A percentile compares a stretch with the other conserved stretches of the same genome.
phyloP scores from a whole-genome alignment of 2,113 vertebrate genomes.

The Lutjanus erythropterus region DNA sequence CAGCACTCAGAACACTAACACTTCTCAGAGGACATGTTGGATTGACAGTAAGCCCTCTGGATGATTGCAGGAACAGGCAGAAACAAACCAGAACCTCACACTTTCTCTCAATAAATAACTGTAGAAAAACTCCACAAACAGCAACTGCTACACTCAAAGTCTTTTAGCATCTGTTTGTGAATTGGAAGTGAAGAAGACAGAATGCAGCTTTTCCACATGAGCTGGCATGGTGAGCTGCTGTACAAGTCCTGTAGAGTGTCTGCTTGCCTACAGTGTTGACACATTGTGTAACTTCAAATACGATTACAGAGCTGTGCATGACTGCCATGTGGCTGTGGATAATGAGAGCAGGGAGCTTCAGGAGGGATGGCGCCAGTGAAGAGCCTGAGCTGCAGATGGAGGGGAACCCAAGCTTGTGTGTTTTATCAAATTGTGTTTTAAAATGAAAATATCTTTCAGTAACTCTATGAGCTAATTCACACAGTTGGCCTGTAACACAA shows the following conservation, averaged over 20 bases:
- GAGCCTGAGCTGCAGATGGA: background rate
- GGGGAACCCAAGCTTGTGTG: background rate
- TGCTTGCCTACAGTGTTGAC: slow-evolving; percentile 12
- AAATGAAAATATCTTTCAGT: background rate
- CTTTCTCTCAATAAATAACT: background rate
- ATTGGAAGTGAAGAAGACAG: background rate
- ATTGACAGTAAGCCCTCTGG: background rate
- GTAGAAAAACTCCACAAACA: background rate
- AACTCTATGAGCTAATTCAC: background rate
- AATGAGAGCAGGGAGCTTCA: slow-evolving; percentile 12
- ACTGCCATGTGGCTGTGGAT: slow-evolving; percentile 24
- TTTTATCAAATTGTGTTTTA: background rate
- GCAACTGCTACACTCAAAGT: background rate
- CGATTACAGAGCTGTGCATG: slow-evolving; percentile 20
- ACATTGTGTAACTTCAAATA: slow-evolving; percentile 22
- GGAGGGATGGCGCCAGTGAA: background rate
- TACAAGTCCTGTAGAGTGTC: slow-evolving; percentile 5
- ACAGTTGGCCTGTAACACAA: background rate
- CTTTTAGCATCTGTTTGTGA: background rate
- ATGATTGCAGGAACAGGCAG: background rate
- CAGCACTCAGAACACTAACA: slow-evolving; percentile 1
- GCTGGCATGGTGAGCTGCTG: background rate
- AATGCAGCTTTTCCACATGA: slow-evolving; percentile 8
- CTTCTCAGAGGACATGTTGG: slow-evolving; percentile 13
- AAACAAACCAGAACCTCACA: background rate